Evolutionary conservation across 1,140 invertebrate genomes (phyloP), one percentile per base, ranked within the genome.

Genomic region (Helicoverpa zea): DNA sequence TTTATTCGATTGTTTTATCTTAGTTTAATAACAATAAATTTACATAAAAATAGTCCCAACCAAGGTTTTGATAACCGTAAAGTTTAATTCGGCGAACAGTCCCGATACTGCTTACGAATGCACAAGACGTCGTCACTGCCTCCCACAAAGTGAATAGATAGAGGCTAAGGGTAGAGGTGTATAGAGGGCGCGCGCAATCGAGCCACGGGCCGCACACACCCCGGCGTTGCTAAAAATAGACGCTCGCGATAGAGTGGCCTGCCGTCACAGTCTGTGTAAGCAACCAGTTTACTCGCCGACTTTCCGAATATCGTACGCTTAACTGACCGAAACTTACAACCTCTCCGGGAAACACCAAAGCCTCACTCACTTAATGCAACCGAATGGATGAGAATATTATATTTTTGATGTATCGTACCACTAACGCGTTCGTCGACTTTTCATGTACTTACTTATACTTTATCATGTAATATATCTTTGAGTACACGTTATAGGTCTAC

Each of bases 171-270:
- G 80, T 88, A 88, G 74, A 82, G 85, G 81, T 83, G 83, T 86
- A 83, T 70, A 84, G 83, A 85, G 87, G 89, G 90, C 87, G 89
- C 88, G 86, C 89, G 90, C 89, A 90, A 90, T 89, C 88, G 88
- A 91, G 87, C 89, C 80, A 81, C 87, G 83, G 87, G 87, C 86
- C 86, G 89, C 88, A 88, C 90, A 90, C 88, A 89, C 90, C 91
- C 91, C 85, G 89, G 91, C 88, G 86, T 80, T 68, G 85, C 92
- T 91, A 92, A 91, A 92, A 92, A 92, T 93, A 93, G 92, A 92
- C 87, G 88, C 92, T 93, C 89, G 85, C 86, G 81, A 86, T 86
- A 84, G 83, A 89, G 86, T 89, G 87, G 85, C 88, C 87, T 73
- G 81, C 86, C 86, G 81, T 86, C 87, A 87, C 85, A 77, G 59